These are phyloP conservation scores for Spisula solida DNA, from an alignment of 2,888 invertebrate genomes.

Conservation along the genomic window DNA sequence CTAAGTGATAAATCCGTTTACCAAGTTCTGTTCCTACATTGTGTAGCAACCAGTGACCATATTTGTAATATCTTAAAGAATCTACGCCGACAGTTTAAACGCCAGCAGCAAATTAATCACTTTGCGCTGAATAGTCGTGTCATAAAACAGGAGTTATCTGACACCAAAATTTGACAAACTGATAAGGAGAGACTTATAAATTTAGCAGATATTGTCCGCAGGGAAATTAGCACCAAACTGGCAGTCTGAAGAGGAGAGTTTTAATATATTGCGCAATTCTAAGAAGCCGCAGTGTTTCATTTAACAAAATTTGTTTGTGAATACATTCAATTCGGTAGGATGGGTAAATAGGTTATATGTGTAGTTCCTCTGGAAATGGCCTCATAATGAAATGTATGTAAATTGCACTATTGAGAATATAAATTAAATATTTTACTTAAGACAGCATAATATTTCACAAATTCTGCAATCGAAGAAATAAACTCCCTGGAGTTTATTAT, in stretches of 20 bases:
- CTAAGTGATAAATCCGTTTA: neutral
- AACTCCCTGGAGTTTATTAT: neutral
- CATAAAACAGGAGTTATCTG: constrained; percentile 24
- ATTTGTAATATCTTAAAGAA: constrained; percentile 1
- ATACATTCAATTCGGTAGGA: neutral
- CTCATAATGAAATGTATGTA: neutral
- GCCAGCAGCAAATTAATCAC: constrained; percentile 9
- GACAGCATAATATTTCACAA: constrained; percentile 15
- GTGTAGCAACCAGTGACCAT: neutral
- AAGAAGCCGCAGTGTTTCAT: neutral
- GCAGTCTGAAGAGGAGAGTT: neutral
- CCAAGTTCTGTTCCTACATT: neutral
- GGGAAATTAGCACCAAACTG: constrained; percentile 5
- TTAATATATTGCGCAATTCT: neutral
- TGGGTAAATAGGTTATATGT: neutral
- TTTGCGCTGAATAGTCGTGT: neutral
- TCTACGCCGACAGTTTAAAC: neutral
- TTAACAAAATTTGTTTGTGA: neutral
- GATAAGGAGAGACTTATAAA: constrained; percentile 10
- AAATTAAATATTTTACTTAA: constrained; percentile 21
- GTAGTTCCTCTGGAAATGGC: neutral
- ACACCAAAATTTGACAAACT: constrained; percentile 15
- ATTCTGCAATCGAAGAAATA: neutral
- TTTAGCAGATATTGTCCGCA: constrained; percentile 3
- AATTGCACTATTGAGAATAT: neutral